Evolutionary conservation across 2,113 vertebrate species (phyloP).

Genomic region (Lonchura striata): DNA sequence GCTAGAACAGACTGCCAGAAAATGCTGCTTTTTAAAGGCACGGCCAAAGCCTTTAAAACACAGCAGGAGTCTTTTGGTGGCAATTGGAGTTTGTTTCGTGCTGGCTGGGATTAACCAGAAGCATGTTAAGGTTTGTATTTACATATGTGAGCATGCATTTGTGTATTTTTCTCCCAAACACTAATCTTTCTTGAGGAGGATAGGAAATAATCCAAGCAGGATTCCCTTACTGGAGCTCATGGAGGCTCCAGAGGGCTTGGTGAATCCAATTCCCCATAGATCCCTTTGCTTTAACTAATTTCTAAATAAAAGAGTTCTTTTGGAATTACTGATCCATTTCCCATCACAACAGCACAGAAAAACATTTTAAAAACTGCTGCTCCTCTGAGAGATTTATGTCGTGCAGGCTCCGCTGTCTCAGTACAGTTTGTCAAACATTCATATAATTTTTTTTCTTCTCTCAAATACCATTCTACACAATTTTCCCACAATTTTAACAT

Average conservation of each 20-base stretch:
- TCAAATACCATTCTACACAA: background rate
- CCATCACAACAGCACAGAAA: background rate
- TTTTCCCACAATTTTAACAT: background rate
- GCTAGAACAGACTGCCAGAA: background rate
- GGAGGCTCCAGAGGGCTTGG: background rate
- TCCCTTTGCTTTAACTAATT: background rate
- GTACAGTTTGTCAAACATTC: background rate
- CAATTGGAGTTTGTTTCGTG: background rate
- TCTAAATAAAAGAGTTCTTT: background rate
- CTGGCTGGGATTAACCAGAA: background rate
- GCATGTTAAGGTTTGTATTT: background rate
- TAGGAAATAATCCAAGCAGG: background rate
- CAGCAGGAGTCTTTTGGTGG: background rate
- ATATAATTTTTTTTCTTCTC: too few relatives aligned
- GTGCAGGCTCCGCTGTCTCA: background rate
- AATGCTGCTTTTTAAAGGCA: background rate
- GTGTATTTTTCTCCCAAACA: background rate
- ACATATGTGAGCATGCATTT: background rate
- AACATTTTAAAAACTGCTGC: background rate
- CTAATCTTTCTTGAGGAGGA: background rate
- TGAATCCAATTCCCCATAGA: background rate
- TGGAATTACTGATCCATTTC: background rate
- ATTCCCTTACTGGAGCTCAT: background rate
- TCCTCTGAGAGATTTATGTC: background rate
- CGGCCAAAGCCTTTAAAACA: background rate